Conservation (phyloP, 1,140 invertebrate species). For the Euwallacea fornicatus region DNA sequence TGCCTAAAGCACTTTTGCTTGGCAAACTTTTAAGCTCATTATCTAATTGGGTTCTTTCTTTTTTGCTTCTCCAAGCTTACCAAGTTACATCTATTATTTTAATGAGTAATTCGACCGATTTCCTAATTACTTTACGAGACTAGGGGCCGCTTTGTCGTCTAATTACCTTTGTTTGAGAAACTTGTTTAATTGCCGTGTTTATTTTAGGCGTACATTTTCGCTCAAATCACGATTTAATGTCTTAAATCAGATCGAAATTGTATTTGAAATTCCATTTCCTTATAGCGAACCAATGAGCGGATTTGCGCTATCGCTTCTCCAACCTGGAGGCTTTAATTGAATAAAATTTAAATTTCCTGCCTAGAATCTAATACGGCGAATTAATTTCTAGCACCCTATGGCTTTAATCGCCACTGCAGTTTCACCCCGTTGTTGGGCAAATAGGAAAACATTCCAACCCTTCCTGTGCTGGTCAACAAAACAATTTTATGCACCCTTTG, state of each 20-base stretch:
- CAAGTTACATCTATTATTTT: slow-evolving; percentile 29
- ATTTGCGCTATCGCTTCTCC: background rate
- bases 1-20: slow-evolving; percentile 24
- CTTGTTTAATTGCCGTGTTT: slow-evolving; percentile 10
- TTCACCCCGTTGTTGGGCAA: slow-evolving; percentile 34
- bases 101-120: slow-evolving; percentile 32
- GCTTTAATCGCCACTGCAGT: slow-evolving; percentile 34
- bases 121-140: slow-evolving; percentile 27
- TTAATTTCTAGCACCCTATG: slow-evolving; percentile 36
- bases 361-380: slow-evolving; percentile 32
- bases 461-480: slow-evolving; percentile 34
- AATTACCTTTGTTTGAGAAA: slow-evolving; percentile 28
- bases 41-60: slow-evolving; percentile 26
- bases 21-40: slow-evolving; percentile 33
- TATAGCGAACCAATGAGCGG: background rate
- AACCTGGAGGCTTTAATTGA: slow-evolving; percentile 16
- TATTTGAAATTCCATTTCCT: background rate
- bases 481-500: slow-evolving; percentile 38
- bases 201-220: background rate
- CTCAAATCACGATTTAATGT: too few species aligned
- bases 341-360: slow-evolving; percentile 31
- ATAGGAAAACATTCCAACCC: slow-evolving; percentile 35
- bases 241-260: background rate
- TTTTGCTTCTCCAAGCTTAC: slow-evolving; percentile 19
- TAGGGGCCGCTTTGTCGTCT: slow-evolving; percentile 18